Evolutionary conservation across 1,140 invertebrate species (phyloP), one percentile per base, ranked within the genome.

Genomic region (Olivierus martensii): DNA sequence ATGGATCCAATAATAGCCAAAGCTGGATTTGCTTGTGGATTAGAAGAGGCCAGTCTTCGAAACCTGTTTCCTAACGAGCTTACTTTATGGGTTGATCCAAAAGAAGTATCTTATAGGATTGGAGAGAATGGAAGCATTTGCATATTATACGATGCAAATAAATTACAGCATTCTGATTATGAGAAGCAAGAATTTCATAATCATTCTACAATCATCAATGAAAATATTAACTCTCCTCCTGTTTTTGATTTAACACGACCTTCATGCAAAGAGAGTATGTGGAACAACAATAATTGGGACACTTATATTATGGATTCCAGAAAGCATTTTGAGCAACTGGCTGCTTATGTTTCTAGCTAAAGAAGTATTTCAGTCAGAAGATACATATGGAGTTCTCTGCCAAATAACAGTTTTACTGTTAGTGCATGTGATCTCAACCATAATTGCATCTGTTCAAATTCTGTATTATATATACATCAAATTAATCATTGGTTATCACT

Each of bases 51-150:
- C 2, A 63, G 67, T 3, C 63, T 77, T n/a, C 70, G 71, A 53
- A 69, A 64, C 18, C 56, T 78, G n/a, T 77, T 81, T 38, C 79
- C 79, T 1, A 69, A 67, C 51, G 79, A 81, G 66, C 69, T 81
- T 0, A 81, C 79, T 3, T 74, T 82, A 71, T 82, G 79, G 79
- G 76, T 82, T 54, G 79, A 82, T 62, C 79, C 79, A 3, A 62
- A 67, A 43, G 78, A 81, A 56, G 79, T 82, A 3, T 77, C 76
- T 1, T 82, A 80, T 61, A 66, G 79, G 39, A 79, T 82, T 59
- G 79, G 79, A 10, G 79, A 82, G 63, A 79, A 81, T 58, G 80
- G 80, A n/a, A 80, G 78, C 55, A 80, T 81, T 49, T 79, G 79
- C 51, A 73, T 79, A 3, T 62, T 80, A 0, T 79, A 76, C 60